A percentile compares a stretch with the other conserved stretches of the same genome.
Evolutionary conservation across 2,797 vertebrate genomes (phyloP).

Genomic region (Allobates femoralis): DNA sequence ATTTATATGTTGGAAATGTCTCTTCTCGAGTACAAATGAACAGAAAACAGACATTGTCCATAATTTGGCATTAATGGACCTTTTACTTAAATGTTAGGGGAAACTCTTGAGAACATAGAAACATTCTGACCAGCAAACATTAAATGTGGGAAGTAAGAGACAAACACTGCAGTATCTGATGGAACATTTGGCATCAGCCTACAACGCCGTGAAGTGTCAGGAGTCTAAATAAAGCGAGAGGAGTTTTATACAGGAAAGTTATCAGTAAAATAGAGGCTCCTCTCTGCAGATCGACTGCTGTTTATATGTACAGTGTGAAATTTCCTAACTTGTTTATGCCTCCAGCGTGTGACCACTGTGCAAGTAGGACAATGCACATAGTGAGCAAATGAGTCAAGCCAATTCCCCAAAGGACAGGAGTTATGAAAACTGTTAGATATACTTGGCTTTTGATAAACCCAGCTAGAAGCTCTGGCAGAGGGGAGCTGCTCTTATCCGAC

Average conservation of each 20-base stretch:
- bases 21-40: neutral
- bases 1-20: neutral
- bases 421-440: neutral
- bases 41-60: neutral
- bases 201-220: neutral
- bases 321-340: neutral
- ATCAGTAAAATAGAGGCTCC: neutral
- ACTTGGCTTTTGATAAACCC: no score
- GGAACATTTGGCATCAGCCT: constrained; percentile 19
- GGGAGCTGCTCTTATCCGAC: no score
- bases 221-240: neutral
- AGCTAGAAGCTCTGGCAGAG: no score
- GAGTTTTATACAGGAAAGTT: neutral
- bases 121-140: constrained; percentile 8
- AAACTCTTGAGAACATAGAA: constrained; percentile 9
- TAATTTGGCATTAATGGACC: neutral
- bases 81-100: neutral
- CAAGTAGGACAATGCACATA: neutral
- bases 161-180: constrained; percentile 1
- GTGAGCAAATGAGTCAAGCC: neutral
- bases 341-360: neutral
- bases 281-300: neutral
- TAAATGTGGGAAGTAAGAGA: constrained; percentile 14
- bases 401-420: neutral
- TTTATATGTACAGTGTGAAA: neutral